Conservation (phyloP, 2,113 vertebrate genomes). For the Zonotrichia leucophrys region DNA sequence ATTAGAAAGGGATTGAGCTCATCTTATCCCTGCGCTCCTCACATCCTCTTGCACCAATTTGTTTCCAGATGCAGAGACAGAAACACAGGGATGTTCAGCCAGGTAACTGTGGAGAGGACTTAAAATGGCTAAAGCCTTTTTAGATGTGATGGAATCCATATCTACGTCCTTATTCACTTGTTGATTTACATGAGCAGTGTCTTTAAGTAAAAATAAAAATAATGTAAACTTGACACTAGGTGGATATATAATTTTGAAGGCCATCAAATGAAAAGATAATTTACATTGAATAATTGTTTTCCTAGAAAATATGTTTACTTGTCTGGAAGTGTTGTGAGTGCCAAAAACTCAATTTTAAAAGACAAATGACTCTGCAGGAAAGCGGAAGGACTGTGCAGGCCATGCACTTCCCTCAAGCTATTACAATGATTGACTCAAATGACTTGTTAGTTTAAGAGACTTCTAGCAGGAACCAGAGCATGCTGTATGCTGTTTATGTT, state of each 20-base stretch:
- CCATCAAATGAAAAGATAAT: background rate
- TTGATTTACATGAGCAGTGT: background rate
- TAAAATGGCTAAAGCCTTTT: background rate
- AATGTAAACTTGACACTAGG: background rate
- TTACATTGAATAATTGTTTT: background rate
- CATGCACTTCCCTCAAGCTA: background rate
- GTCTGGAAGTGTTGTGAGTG: background rate
- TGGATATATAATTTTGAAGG: background rate
- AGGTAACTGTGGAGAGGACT: background rate
- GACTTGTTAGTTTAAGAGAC: background rate
- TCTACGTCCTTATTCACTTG: background rate
- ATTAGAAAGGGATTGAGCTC: background rate
- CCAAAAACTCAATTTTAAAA: background rate
- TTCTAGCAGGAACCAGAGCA: background rate
- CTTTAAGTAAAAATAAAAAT: background rate
- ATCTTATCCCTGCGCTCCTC: background rate
- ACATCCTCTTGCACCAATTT: background rate
- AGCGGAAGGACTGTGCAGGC: background rate
- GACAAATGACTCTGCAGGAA: background rate
- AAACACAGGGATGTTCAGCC: background rate
- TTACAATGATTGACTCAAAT: background rate
- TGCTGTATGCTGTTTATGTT: background rate
- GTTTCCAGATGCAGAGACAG: background rate
- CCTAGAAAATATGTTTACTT: background rate
- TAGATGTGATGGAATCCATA: background rate